A percentile compares a stretch with the other conserved stretches of the same genome.
Conservation (phyloP, 2,113 vertebrate species). For the Nannospalax galili region DNA sequence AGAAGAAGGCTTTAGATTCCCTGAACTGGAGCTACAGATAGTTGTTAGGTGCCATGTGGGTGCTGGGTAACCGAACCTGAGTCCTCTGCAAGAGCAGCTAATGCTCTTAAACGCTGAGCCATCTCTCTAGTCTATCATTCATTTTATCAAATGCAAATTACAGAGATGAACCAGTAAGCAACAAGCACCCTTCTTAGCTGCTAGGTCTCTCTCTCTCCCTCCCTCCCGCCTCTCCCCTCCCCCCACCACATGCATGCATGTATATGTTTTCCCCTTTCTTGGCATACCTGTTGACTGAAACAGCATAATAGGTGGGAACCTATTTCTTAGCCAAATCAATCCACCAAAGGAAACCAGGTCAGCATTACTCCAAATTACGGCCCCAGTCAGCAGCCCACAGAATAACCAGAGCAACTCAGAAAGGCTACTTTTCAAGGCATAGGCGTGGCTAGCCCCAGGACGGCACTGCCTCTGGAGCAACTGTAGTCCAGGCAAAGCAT, state of each 20-base stretch:
- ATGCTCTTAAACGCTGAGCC: too few species aligned
- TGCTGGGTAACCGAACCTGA: too few species aligned
- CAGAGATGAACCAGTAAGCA: background rate
- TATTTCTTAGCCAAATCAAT: slow-evolving; percentile 50
- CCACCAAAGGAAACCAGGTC: slow-evolving; percentile 31
- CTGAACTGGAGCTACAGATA: too few species aligned
- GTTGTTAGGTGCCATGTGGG: too few species aligned
- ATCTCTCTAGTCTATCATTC: background rate
- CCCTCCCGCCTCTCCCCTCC: too few species aligned
- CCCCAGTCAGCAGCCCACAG: slow-evolving; percentile 55
- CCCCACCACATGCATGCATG: background rate
- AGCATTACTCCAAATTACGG: slow-evolving; percentile 15
- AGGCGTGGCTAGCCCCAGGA: slow-evolving; percentile 49
- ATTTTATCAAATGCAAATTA: background rate
- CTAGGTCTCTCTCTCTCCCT: background rate
- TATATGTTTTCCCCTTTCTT: background rate
- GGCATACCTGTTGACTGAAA: background rate
- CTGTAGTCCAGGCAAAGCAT: slow-evolving; percentile 24
- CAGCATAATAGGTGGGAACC: slow-evolving; percentile 44
- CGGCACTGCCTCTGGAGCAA: slow-evolving; percentile 28
- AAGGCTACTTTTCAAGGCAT: slow-evolving; percentile 72
- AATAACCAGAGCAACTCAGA: slow-evolving; percentile 56
- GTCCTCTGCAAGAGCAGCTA: too few species aligned
- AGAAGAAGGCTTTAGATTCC: too few species aligned
- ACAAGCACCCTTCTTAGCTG: background rate